Percentiles rank a stretch among this genome's conserved stretches.
phyloP scores from a whole-genome alignment of 2,113 vertebrate species.

The Sminthopsis crassicaudata region DNA sequence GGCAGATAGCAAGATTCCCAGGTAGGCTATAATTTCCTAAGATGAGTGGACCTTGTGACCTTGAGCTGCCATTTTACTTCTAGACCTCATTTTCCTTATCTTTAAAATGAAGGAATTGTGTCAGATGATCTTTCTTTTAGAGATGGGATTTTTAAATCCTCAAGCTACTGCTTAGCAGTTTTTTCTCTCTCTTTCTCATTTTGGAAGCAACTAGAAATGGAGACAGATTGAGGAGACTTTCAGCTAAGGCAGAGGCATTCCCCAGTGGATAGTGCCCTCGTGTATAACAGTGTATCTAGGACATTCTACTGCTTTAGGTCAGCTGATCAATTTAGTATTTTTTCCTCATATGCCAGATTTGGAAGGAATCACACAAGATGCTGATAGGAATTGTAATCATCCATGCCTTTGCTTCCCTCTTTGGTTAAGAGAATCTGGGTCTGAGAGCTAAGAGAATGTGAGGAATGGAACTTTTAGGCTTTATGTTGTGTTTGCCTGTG shows the following conservation, averaged over 20 bases:
- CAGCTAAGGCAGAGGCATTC: neutral
- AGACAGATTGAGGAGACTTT: neutral
- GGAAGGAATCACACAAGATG: neutral
- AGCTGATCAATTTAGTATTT: neutral
- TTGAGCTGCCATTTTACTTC: neutral
- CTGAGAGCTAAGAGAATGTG: neutral
- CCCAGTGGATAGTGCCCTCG: neutral
- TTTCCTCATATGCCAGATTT: neutral
- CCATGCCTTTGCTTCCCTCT: neutral
- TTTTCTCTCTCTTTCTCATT: neutral
- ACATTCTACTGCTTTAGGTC: neutral
- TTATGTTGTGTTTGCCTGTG: neutral
- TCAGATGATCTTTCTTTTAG: neutral
- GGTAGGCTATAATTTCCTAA: neutral
- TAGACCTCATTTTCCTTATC: neutral
- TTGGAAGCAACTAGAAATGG: neutral
- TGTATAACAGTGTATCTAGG: neutral
- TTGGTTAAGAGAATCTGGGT: rapidly evolving
- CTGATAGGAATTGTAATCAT: neutral
- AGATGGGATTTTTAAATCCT: neutral
- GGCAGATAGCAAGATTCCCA: neutral
- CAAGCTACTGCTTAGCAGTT: neutral
- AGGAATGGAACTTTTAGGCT: neutral
- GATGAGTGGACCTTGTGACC: neutral
- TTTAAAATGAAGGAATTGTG: neutral